A percentile compares a stretch with the other conserved stretches of the same genome.
Evolutionary conservation across 2,888 invertebrate genomes (phyloP).

Genomic region (Amiota communis): DNA sequence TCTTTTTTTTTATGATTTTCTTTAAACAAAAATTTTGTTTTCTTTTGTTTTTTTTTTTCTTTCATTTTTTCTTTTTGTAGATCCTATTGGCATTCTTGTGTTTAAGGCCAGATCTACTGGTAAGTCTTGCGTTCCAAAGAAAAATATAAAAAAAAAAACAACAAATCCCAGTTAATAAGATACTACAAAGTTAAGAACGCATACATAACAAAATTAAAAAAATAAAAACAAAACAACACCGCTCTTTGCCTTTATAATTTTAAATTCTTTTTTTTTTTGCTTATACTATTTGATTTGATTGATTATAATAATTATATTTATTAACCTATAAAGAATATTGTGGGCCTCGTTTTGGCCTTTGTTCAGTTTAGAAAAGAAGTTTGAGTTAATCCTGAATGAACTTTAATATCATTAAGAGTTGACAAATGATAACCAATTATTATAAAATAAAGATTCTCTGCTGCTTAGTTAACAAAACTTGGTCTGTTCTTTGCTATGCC

Average conservation of each 20-base stretch:
- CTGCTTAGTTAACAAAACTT: no score
- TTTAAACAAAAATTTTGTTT: slow-evolving; percentile 30
- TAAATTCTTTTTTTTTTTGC: neutral
- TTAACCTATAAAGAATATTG: no score
- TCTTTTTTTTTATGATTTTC: slow-evolving; percentile 6
- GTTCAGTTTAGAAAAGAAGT: no score
- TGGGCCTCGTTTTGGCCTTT: no score
- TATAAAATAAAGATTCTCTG: no score
- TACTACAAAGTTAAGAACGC: neutral
- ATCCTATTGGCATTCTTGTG: slow-evolving; percentile 84
- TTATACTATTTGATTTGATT: neutral
- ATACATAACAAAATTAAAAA: slow-evolving; percentile 15
- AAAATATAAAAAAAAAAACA: slow-evolving; percentile 50
- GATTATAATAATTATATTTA: neutral
- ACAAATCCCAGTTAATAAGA: no score
- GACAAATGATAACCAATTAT: no score
- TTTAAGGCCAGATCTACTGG: slow-evolving; percentile 84
- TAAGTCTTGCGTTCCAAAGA: slow-evolving; percentile 75
- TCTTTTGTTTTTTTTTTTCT: slow-evolving; percentile 72
- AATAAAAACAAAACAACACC: slow-evolving; percentile 4
- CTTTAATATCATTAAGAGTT: no score
- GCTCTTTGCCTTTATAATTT: slow-evolving; percentile 13
- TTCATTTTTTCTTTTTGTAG: slow-evolving; percentile 78
- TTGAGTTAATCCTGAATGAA: no score
- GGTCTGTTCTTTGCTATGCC: no score